Evolutionary conservation across 1,140 invertebrate genomes (phyloP), one percentile per base, ranked within the genome.

Genomic region (Pemphigus obesinymphae): DNA sequence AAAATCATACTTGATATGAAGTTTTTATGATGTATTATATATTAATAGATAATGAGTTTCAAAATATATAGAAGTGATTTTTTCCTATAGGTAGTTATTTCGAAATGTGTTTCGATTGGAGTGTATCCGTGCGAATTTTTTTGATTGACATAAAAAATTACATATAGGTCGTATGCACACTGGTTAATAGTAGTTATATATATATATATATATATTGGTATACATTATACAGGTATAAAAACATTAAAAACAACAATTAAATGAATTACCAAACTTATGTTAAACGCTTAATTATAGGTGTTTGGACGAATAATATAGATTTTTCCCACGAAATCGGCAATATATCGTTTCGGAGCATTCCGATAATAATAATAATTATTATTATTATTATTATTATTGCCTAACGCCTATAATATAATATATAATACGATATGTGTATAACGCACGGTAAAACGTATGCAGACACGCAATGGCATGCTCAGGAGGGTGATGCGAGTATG

Each of bases 251-350:
- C n/a, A n/a, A n/a, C n/a, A n/a, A 58, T 3, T 23, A 26, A 58
- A 58, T 58, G 23, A 58, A 58, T 58, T 23, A 26, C 23, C 23
- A 34, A 63, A 63, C 15, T 34, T 63, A 63, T 34, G 26, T 63
- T 63, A 63, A 63, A n/a, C 31, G 29, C 34, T 34, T 34, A 63
- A 63, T 63, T 63, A 34, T 63, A 63, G 61, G 61, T 20, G 61
- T 63, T 15, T 34, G 17, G 61, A 34, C 17, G 29, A 31, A 31
- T 61, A 17, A 34, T 63, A 20, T 17, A 31, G n/a, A 68, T 68
- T 43, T 68, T 68, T 68, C 66, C 66, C 66, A 68, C 66, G 66
- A 68, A 68, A 68, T 40, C 66, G n/a, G 66, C 66, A 13, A 23
- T 43, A 43, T 34, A 68, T 43, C 66, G 66, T 68, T 68, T 68